These are phyloP conservation scores for Lasius fuliginosus DNA, from an alignment of 2,888 invertebrate genomes.

Conservation along the genomic window DNA sequence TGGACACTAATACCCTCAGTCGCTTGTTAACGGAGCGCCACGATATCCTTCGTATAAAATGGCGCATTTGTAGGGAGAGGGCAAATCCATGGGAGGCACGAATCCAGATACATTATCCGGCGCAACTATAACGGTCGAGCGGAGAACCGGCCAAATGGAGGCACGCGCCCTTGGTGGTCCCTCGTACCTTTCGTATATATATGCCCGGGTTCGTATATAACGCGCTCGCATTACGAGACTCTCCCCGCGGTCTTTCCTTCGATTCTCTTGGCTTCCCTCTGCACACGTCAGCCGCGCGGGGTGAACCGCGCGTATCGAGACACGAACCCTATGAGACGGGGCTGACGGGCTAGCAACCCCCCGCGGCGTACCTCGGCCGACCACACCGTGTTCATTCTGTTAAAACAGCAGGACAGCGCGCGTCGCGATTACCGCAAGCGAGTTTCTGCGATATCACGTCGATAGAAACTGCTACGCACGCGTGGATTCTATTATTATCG, in stretches of 20 bases:
- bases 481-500: background rate
- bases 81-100: constrained; percentile 64
- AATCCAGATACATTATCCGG: constrained; percentile 75
- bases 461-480: background rate
- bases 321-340: constrained; percentile 48
- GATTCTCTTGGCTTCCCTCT: constrained; percentile 32
- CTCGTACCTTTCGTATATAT: constrained; percentile 63
- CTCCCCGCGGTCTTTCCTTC: constrained; percentile 64
- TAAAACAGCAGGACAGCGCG: constrained; percentile 66
- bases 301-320: constrained; percentile 43
- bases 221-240: constrained; percentile 58
- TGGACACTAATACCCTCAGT: background rate
- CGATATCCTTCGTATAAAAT: constrained; percentile 24
- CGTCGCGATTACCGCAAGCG: constrained; percentile 41
- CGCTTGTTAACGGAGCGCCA: background rate
- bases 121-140: constrained; percentile 65
- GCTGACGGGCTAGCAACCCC: constrained; percentile 63
- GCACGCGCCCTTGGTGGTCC: constrained; percentile 72
- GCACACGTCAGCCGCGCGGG: constrained; percentile 33
- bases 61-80: constrained; percentile 10
- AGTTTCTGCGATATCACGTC: constrained; percentile 31
- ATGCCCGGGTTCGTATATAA: constrained; percentile 49
- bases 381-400: constrained; percentile 64
- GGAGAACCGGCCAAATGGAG: constrained; percentile 72
- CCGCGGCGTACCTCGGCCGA: constrained; percentile 58